A percentile compares a stretch with the other conserved stretches of the same genome.
Conservation (phyloP, 2,113 vertebrate genomes). For the Polypterus senegalus region DNA sequence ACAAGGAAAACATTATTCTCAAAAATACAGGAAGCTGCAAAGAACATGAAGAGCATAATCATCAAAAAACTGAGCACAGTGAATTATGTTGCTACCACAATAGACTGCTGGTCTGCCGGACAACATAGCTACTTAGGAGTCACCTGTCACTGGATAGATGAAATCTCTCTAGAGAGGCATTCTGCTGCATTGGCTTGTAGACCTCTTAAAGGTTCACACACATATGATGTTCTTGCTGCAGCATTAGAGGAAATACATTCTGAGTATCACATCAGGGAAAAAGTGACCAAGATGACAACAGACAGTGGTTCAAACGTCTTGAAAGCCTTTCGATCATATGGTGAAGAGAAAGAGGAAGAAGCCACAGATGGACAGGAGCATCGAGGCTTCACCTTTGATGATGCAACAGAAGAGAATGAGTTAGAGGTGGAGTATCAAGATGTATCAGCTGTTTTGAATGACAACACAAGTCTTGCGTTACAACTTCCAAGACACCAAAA, state of each 20-base stretch:
- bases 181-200: constrained; percentile 18
- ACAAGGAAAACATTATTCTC: constrained; percentile 9
- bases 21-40: constrained; percentile 7
- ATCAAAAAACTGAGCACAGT: neutral
- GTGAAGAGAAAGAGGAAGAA: neutral
- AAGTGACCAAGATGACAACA: constrained; percentile 11
- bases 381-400: constrained; percentile 3
- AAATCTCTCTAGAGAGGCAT: constrained; percentile 6
- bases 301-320: constrained; percentile 12
- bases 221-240: constrained; percentile 13
- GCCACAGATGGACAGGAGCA: constrained; percentile 1
- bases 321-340: constrained; percentile 13
- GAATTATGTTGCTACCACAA: constrained; percentile 1
- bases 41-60: constrained; percentile 4
- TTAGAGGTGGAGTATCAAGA: constrained; percentile 12
- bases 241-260: constrained; percentile 17
- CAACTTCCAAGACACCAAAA: constrained; percentile 12
- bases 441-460: constrained; percentile 3
- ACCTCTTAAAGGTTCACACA: constrained; percentile 12
- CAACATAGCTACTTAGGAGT: constrained; percentile 14
- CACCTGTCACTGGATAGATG: neutral
- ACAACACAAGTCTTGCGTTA: constrained; percentile 11
- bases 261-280: constrained; percentile 16
- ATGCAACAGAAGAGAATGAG: neutral
- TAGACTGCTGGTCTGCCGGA: constrained; percentile 15